Base-by-base conservation (phyloP, 2,113 vertebrate genomes). In the Prunella fulvescens region DNA sequence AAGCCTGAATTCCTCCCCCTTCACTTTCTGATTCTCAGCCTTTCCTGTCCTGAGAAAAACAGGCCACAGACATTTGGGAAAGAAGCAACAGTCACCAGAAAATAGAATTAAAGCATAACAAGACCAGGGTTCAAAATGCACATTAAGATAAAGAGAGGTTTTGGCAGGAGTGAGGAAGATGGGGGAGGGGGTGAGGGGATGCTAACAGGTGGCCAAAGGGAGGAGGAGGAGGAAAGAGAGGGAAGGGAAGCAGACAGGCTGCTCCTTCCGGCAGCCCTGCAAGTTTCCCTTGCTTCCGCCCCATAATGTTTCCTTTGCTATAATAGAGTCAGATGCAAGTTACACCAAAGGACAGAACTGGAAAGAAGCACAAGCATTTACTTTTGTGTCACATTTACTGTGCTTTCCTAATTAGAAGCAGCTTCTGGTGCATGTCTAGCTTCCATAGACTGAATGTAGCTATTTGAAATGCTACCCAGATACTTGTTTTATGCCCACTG, bases 191-290 rank as follows among this genome's bases (percentile, higher is more conserved):
- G 71, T 0, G 1, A 86, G 81, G 74, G 71, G 60, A 85, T 66
- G 47, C 82, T 74, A 87, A 90, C 92, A 95, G 93, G 95, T 96
- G 95, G 91, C 92, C 89, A 89, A 87, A 70, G 83, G 77, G 83
- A 96, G 88, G 44, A 88, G 93, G 64, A 87, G 72, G 57, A 95
- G 73, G 90, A 90, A 76, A 19, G 57, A 83, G 70, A 91, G 67
- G 81, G 73, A 91, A 66, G 67, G 81, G 85, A 94, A 96, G 67
- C 64, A 87, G 58, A 90, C 62, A 15, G 5, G 22, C 35, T 31
- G 7, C 93, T 96, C 81, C 83, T 96, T 95, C 90, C 51, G 45
- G 66, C 88, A 88, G 82, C 77, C 37, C 53, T 81, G 65, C 64
- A 73, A 88, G 72, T 44, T 95, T 60, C 93, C 60, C 72, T 84